phyloP scores from a whole-genome alignment of 1,140 invertebrate genomes.

The Trichoplusia ni region DNA sequence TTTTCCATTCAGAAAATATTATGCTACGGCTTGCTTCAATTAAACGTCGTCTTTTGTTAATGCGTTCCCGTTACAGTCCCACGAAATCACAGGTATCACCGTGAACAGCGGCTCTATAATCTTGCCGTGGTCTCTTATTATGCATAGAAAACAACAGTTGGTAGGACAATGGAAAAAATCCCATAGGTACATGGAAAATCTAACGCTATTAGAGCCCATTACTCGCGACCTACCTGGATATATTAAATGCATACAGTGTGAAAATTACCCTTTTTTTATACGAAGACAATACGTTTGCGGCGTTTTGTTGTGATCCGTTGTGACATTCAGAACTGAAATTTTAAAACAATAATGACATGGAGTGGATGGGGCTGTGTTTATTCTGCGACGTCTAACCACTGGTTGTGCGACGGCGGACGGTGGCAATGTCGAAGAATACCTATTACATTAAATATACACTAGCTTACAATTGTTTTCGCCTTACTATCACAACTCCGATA shows the following conservation, averaged over 20 bases:
- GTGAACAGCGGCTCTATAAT: constrained; percentile 64
- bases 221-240: constrained; percentile 28
- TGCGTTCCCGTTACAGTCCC: constrained; percentile 59
- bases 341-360: constrained; percentile 30
- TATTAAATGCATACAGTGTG: constrained; percentile 31
- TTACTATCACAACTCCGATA: background rate
- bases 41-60: constrained; percentile 66
- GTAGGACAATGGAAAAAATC: constrained; percentile 63
- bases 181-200: constrained; percentile 64
- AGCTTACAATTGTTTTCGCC: background rate
- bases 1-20: constrained; percentile 54
- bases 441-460: background rate
- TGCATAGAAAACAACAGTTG: constrained; percentile 68
- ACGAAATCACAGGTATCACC: constrained; percentile 62
- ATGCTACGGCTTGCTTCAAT: constrained; percentile 37
- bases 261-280: constrained; percentile 58
- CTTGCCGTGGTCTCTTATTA: constrained; percentile 57
- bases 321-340: constrained; percentile 35
- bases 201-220: constrained; percentile 62
- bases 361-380: background rate
- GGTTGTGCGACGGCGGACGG: too few relatives aligned
- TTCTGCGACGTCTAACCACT: constrained; percentile 9
- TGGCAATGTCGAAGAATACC: constrained; percentile 3
- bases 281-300: background rate
- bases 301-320: constrained; percentile 45